A percentile compares a stretch with the other conserved stretches of the same genome.
These are phyloP conservation scores for Melospiza georgiana DNA, from an alignment of 2,113 vertebrate species.

Conservation along the genomic window DNA sequence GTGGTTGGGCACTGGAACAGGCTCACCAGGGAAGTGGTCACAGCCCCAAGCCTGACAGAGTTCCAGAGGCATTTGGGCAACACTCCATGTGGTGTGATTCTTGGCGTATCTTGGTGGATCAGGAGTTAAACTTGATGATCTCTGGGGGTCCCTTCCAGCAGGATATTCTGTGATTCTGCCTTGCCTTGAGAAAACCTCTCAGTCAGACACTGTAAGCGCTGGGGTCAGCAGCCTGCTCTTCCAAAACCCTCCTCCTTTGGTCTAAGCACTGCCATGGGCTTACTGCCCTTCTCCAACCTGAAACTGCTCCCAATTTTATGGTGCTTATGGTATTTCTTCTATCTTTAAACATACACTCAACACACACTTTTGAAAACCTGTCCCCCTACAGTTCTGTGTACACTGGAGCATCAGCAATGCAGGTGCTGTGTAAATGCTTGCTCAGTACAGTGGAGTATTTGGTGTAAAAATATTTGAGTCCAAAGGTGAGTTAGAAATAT, in stretches of 20 bases:
- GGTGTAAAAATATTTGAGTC: slow-evolving; percentile 28
- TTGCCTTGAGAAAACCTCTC: background rate
- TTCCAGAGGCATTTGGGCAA: background rate
- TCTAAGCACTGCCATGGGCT: background rate
- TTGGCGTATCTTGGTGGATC: background rate
- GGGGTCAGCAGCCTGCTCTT: background rate
- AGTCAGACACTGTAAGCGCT: fast-evolving
- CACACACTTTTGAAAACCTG: background rate
- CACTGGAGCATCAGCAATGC: background rate
- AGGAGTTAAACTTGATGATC: background rate
- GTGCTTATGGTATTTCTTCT: background rate
- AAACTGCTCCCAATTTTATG: background rate
- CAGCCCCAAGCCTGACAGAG: background rate
- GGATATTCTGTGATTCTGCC: background rate
- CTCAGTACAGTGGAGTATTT: background rate
- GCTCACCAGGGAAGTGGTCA: background rate
- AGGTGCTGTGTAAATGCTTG: background rate
- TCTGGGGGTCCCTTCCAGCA: background rate
- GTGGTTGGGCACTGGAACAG: background rate
- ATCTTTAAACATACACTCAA: background rate
- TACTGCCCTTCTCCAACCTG: background rate
- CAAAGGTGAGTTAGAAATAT: slow-evolving; percentile 5
- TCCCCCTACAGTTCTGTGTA: background rate
- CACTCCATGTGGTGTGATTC: background rate
- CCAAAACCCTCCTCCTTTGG: background rate